A percentile compares a stretch with the other conserved stretches of the same genome.
phyloP scores from a whole-genome alignment of 2,797 vertebrate species.

The Mormyrus proboscirostris region DNA sequence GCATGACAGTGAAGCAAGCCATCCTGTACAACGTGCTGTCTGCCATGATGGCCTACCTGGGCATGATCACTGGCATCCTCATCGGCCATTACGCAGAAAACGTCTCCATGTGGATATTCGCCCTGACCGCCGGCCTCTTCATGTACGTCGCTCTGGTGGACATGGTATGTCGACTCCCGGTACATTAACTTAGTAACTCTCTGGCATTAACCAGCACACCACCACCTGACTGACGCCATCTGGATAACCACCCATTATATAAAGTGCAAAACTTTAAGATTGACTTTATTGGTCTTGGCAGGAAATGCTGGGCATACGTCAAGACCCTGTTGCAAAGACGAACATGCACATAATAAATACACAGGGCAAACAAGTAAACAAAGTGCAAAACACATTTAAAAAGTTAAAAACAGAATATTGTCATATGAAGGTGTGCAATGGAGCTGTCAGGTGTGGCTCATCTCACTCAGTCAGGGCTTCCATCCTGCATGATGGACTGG shows the following conservation, averaged over 20 bases:
- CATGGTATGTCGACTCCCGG: constrained; percentile 70
- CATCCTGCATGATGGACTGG: background rate
- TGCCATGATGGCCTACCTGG: constrained; percentile 86
- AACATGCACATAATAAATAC: background rate
- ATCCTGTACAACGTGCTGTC: constrained; percentile 88
- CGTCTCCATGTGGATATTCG: constrained; percentile 92
- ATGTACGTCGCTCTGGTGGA: constrained; percentile 97
- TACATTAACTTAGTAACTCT: background rate
- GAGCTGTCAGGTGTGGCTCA: background rate
- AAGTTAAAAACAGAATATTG: background rate
- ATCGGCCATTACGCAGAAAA: constrained; percentile 93
- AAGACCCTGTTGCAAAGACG: background rate
- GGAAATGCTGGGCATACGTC: background rate
- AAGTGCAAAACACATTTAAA: background rate
- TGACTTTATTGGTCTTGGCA: background rate
- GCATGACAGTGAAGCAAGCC: constrained; percentile 93
- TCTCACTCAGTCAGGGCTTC: background rate
- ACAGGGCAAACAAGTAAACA: background rate
- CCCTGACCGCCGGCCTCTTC: constrained; percentile 91
- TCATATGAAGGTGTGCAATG: background rate
- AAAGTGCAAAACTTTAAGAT: background rate
- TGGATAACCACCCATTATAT: background rate
- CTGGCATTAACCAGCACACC: background rate
- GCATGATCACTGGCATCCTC: constrained; percentile 83
- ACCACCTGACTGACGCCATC: background rate